Percentiles rank a stretch among this genome's conserved stretches.
These are phyloP conservation scores for Willisornis vidua DNA, from an alignment of 2,113 vertebrate species.

Conservation along the genomic window DNA sequence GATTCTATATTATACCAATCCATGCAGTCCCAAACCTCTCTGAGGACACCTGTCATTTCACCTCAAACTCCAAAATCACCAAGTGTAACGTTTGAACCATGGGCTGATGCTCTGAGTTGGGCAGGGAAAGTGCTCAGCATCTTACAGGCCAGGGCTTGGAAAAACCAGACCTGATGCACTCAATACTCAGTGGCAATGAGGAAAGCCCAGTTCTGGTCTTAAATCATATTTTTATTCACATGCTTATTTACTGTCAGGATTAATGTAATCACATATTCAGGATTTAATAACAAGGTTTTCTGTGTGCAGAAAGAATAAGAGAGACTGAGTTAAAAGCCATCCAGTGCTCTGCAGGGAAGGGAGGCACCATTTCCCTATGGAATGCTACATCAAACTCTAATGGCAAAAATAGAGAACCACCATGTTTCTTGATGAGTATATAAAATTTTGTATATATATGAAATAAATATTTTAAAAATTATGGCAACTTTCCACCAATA, in stretches of 20 bases:
- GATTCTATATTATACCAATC: too few species aligned
- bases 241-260: neutral
- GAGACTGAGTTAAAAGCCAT: neutral
- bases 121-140: neutral
- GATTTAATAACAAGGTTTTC: neutral
- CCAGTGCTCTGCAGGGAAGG: neutral
- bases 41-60: fast-evolving
- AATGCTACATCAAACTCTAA: neutral
- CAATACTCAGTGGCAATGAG: fast-evolving
- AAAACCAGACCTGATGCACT: neutral
- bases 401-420: neutral
- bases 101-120: too few species aligned
- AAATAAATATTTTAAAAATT: neutral
- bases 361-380: neutral
- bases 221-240: neutral
- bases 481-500: neutral
- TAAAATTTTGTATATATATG: neutral
- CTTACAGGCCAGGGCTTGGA: neutral
- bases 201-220: neutral
- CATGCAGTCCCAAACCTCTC: neutral
- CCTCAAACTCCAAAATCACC: neutral
- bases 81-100: neutral
- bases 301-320: neutral
- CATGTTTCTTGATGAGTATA: fast-evolving
- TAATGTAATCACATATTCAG: neutral